Conservation (phyloP, 2,113 vertebrate species). For the Pithys albifrons region DNA sequence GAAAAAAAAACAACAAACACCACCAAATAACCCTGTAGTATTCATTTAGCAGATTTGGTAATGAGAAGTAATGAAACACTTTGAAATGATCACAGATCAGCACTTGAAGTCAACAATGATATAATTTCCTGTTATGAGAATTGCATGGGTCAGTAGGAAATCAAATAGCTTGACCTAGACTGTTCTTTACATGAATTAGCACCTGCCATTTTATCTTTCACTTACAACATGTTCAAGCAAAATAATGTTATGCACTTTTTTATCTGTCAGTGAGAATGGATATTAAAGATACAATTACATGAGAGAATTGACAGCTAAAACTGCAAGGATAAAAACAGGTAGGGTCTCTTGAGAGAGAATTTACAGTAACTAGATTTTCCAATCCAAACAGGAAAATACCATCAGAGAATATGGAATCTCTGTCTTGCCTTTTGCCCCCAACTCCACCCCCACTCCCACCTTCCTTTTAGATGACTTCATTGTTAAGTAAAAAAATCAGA, state of each 20-base stretch:
- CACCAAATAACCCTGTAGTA: conserved; percentile 56
- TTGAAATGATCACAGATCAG: conserved; percentile 77
- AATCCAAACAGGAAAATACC: not conserved
- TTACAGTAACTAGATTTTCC: not conserved
- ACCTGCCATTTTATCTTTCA: conserved; percentile 64
- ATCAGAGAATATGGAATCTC: not conserved
- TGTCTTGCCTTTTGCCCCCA: not conserved
- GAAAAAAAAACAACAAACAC: not conserved
- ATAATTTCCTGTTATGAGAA: conserved; percentile 81
- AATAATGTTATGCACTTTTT: conserved; percentile 62
- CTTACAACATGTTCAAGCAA: conserved; percentile 70
- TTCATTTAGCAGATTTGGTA: conserved; percentile 79
- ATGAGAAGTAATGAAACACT: conserved; percentile 80
- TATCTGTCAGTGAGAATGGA: conserved; percentile 52
- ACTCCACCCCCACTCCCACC: too few relatives aligned
- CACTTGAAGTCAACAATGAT: conserved; percentile 81
- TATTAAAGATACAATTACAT: conserved; percentile 65
- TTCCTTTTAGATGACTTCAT: not conserved
- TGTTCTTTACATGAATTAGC: conserved; percentile 78
- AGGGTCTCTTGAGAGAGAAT: conserved; percentile 11
- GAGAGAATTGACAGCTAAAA: conserved; percentile 44
- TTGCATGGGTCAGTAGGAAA: conserved; percentile 75
- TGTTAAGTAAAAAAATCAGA: not conserved
- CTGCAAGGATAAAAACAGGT: conserved; percentile 23
- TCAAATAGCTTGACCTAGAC: conserved; percentile 75